Evolutionary conservation across 2,113 vertebrate species (phyloP).

Genomic region (Artemisiospiza belli): DNA sequence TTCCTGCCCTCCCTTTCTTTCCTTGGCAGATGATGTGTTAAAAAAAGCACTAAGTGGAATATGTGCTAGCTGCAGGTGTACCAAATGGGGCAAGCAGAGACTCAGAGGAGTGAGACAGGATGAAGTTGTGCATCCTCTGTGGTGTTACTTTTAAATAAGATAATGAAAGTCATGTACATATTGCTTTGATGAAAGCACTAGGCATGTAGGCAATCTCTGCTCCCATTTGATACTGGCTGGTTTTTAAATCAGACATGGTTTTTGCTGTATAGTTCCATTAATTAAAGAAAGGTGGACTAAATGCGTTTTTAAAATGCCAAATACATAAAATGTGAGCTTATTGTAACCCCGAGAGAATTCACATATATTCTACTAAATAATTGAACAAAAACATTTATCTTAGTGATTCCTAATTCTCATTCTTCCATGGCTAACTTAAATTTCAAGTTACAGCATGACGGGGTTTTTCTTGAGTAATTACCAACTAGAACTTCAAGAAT

Average conservation of each 20-base stretch:
- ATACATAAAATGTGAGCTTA: neutral
- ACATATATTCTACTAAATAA: neutral
- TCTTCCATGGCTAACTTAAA: neutral
- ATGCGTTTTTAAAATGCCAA: neutral
- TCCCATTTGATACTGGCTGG: neutral
- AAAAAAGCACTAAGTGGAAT: conserved; percentile 57
- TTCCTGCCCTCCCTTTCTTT: neutral
- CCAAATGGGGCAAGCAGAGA: conserved; percentile 41
- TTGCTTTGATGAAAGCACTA: neutral
- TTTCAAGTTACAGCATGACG: neutral
- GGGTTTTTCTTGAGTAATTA: neutral
- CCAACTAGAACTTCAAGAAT: neutral
- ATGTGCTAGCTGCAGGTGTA: conserved; percentile 55
- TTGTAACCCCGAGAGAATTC: neutral
- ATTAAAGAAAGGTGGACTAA: neutral
- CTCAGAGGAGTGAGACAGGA: conserved; percentile 23
- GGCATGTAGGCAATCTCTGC: neutral
- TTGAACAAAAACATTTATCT: neutral
- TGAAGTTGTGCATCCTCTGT: neutral
- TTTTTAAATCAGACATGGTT: neutral
- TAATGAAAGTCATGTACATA: neutral
- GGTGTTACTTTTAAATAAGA: conserved; percentile 11
- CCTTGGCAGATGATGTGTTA: conserved; percentile 68
- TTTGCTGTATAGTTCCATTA: neutral
- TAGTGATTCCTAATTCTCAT: neutral